Conservation (phyloP, 2,888 invertebrate genomes). For the Caenorhabditis imperialis region DNA sequence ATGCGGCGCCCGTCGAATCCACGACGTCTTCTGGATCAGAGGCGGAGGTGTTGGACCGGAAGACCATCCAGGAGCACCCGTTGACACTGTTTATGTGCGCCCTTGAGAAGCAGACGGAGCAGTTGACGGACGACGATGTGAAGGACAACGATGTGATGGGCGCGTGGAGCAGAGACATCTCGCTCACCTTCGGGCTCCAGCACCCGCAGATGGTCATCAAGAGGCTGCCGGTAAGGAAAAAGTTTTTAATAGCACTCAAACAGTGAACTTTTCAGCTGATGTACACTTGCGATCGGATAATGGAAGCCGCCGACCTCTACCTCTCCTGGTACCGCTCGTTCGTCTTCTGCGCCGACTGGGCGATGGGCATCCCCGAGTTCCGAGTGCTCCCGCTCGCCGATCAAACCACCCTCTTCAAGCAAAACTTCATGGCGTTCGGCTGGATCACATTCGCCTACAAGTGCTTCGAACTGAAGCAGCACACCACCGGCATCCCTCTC, state of each 20-base stretch:
- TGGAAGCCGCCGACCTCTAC: conserved; percentile 66
- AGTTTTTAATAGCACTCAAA: background rate
- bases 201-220: conserved; percentile 64
- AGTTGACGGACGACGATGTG: conserved; percentile 60
- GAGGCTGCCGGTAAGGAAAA: conserved; percentile 55
- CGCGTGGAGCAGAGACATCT: conserved; percentile 65
- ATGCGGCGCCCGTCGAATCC: conserved; percentile 36
- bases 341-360: conserved; percentile 70
- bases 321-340: conserved; percentile 68
- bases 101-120: conserved; percentile 62
- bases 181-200: conserved; percentile 62
- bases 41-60: conserved; percentile 37
- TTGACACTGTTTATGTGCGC: conserved; percentile 56
- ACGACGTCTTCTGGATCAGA: conserved; percentile 42
- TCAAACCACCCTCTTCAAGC: conserved; percentile 70
- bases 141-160: conserved; percentile 55
- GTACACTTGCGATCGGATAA: conserved; percentile 65
- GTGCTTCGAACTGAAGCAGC: conserved; percentile 49
- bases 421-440: conserved; percentile 72
- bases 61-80: conserved; percentile 25
- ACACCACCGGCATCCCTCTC: conserved; percentile 61
- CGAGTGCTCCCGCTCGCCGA: conserved; percentile 61
- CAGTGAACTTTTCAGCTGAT: conserved; percentile 48
- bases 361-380: conserved; percentile 69
- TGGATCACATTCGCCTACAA: conserved; percentile 70